Evolutionary conservation across 2,888 invertebrate genomes (phyloP), one percentile per base, ranked within the genome.

Genomic region (Agriopis aurantiaria): DNA sequence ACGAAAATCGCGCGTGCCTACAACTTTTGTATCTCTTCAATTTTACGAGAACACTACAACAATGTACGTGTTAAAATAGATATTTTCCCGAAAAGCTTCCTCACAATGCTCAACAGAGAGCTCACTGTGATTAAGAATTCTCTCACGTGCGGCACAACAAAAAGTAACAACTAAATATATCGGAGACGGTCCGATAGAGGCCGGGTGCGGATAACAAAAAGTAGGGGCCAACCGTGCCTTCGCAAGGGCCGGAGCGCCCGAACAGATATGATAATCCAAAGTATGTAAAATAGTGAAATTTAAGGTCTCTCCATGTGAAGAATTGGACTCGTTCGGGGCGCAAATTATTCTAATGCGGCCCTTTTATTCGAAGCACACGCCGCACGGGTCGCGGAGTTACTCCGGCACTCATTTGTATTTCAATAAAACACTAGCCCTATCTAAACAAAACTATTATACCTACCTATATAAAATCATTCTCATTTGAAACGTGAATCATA

Each of bases 271-370:
- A 93, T 94, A 93, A 93, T 93, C 92, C 92, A 88, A 81, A 90
- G 90, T 92, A 94, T 93, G 93, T 93, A 94, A 93, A 94, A 93
- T 94, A 94, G 94, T 93, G 89, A 93, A 94, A 93, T 94, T 93
- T 93, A 93, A 93, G 92, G 91, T 86, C 92, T 91, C 86, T 93
- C 91, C 92, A 93, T 93, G 93, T 94, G 93, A 94, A 94, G 93
- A 93, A 94, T 93, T 93, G 93, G 90, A 89, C 86, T 88, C 88
- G 91, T 91, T 91, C 88, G 84, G 86, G 83, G 85, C 86, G 87
- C 91, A 92, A 94, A 93, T 94, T 94, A 94, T 94, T 94, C 91
- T 92, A 94, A 94, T 94, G 87, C 83, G 87, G 85, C 91, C 93
- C 93, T 89, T 94, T 94, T 94, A 94, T 94, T 94, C 94, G 89